Evolutionary conservation across 2,113 vertebrate genomes (phyloP), one percentile per base, ranked within the genome.

Genomic region (Colius striatus): DNA sequence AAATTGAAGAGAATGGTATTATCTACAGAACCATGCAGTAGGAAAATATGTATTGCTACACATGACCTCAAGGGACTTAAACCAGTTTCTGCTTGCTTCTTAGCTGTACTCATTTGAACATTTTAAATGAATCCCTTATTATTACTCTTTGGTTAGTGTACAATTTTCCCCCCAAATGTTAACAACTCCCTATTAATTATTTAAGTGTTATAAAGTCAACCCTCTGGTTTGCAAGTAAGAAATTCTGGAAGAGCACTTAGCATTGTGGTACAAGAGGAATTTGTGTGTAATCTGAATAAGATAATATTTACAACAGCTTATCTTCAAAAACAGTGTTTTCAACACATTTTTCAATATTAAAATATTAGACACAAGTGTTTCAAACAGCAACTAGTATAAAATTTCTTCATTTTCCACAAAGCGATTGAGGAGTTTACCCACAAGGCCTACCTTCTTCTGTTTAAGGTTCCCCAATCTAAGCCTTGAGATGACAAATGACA

Each of bases 401-500:
- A 95, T 80, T 58, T 70, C 85, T 92, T 92, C 77, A 95, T 86
- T 96, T 94, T 91, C 92, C 90, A 94, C 68, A 74, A 95, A 96
- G 90, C 5, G 45, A 91, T 88, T 57, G 92, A 96, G 87, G 95
- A 93, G 71, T 96, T 95, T 96, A 96, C 84, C 93, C 93, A 96
- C 41, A 85, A 85, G 92, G 95, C 95, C 95, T 96, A 96, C 95
- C 93, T 96, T 96, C 92, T 96, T 96, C 94, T 91, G 94, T 79
- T 96, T 91, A 96, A 96, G 90, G 95, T 72, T 96, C 85, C 92
- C 94, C 94, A 96, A 96, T 96, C 92, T 96, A 96, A 95, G 94
- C 95, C 96, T 96, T 96, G 94, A 94, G 96, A 93, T 95, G 94
- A 95, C 96, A 96, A 96, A 96, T 95, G 95, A 93, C 96, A 95